These are phyloP conservation scores for Malaclemys terrapin DNA, from an alignment of 2,113 vertebrate species.

Conservation along the genomic window DNA sequence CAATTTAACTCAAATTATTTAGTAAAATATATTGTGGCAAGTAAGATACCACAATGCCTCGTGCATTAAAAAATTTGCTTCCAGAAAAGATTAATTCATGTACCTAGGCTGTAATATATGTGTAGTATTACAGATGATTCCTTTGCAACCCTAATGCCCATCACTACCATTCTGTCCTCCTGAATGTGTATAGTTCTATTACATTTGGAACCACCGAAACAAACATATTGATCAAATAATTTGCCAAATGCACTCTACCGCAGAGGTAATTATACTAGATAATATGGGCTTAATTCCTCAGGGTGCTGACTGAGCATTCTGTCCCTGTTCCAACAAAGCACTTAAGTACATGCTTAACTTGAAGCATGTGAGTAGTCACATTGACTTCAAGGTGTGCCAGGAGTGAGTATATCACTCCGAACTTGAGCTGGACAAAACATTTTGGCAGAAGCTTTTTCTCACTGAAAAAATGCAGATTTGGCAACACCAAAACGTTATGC, in stretches of 20 bases:
- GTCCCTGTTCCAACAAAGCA: background rate
- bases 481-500: too few relatives aligned
- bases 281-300: background rate
- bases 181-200: background rate
- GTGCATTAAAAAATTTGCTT: background rate
- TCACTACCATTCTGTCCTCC: background rate
- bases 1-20: background rate
- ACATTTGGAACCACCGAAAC: background rate
- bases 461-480: too few relatives aligned
- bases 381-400: background rate
- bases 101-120: background rate
- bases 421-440: too few relatives aligned
- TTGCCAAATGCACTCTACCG: background rate
- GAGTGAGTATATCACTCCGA: too few relatives aligned
- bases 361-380: background rate
- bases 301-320: background rate
- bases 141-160: background rate
- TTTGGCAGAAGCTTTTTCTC: too few relatives aligned
- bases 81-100: background rate
- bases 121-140: background rate
- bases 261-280: background rate
- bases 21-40: background rate
- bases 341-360: background rate
- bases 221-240: background rate
- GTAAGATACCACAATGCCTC: background rate